Evolutionary conservation across 1,140 invertebrate genomes (phyloP), one percentile per base, ranked within the genome.

Genomic region (Pomacea maculata): DNA sequence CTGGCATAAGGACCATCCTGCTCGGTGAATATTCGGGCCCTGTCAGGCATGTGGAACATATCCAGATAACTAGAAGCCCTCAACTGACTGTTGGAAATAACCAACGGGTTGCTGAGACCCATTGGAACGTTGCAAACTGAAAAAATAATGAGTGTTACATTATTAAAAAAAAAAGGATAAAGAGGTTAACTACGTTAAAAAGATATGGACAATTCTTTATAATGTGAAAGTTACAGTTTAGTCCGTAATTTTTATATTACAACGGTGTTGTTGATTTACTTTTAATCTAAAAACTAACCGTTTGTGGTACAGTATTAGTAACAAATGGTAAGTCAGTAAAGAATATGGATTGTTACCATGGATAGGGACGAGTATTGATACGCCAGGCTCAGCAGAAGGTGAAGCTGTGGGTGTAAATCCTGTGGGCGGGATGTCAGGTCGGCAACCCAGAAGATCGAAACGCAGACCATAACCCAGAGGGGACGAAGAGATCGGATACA

Each of bases 71-170:
- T 83, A 14, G 86, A 87, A 0, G 87, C 83, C 55, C 80, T 80
- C 34, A 88, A 75, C 81, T 87, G 86, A n/a, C 79, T 75, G 71
- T 85, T 82, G n/a, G 78, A 71, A 21, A 86, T 71, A 0, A 88
- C 82, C 25, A 75, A 17, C 19, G 78, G 81, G 65, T 88, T 86
- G n/a, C 82, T 80, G n/a, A 88, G 54, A 45, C 87, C 87, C 86
- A 88, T 86, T 72, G 84, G 83, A 52, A 85, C 73, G 64, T 85
- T 82, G 81, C 87, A 86, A 34, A 90, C 85, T 86, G 87, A 83
- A 80, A 83, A 55, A 57, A 82, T 5, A 14, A 21, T 21, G 52
- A 54, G 5, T 52, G 77, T 21, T 21, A 57, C 70, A 67, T 34
- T 29, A 45, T 3, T 0, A 21, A 70, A 6, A n/a, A 70, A 70